Evolutionary conservation across 2,888 invertebrate genomes (phyloP).

Genomic region (Lacanobia oleracea): DNA sequence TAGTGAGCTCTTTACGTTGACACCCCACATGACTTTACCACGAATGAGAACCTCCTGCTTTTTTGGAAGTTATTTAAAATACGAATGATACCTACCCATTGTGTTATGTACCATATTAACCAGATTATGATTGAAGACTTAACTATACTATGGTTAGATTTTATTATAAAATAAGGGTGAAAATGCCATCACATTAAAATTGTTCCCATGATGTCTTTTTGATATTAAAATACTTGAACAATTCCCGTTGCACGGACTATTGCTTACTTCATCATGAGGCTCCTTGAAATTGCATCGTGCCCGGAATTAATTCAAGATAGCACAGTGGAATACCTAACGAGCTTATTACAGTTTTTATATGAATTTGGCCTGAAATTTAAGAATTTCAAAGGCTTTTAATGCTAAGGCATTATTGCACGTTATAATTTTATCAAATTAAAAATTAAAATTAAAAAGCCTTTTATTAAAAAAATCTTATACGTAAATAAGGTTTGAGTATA

Average conservation of each 20-base stretch:
- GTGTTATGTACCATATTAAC: no score
- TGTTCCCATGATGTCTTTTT: conserved; percentile 9
- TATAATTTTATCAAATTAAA: no score
- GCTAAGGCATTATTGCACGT: not conserved
- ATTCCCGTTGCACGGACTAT: conserved; percentile 30
- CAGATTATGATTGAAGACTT: no score
- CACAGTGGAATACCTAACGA: conserved; percentile 52
- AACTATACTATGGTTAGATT: no score
- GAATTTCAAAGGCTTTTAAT: no score
- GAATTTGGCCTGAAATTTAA: conserved; percentile 8
- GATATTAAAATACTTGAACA: conserved; percentile 41
- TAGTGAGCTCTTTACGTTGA: no score
- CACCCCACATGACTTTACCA: no score
- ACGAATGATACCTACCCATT: no score
- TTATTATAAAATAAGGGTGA: no score
- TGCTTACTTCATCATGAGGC: conserved; percentile 47
- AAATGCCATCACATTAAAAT: conserved; percentile 5
- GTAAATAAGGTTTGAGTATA: not conserved
- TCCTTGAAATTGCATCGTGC: conserved; percentile 59
- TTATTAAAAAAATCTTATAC: not conserved
- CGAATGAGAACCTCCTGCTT: no score
- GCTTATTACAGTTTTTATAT: conserved; percentile 47
- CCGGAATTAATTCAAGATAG: conserved; percentile 56
- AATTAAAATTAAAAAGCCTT: not conserved
- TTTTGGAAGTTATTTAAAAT: no score